Percentiles rank a stretch among this genome's conserved stretches.
Conservation (phyloP, 2,113 vertebrate species). For the Notechis scutatus region DNA sequence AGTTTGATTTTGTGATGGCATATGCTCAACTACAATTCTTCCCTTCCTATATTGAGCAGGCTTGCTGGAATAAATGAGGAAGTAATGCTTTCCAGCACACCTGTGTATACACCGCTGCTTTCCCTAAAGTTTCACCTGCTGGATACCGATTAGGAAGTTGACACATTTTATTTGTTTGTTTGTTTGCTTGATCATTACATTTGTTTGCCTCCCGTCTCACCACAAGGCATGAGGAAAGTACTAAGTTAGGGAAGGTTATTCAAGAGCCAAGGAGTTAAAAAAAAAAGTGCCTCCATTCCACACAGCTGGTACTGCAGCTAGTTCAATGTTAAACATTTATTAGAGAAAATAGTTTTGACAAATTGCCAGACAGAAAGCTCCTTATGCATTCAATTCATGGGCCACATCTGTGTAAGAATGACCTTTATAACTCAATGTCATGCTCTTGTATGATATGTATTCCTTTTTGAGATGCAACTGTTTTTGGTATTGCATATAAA, state of each 20-base stretch:
- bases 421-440: conserved; percentile 14
- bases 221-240: neutral
- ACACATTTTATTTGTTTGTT: neutral
- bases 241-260: neutral
- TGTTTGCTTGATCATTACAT: neutral
- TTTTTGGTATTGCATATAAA: neutral
- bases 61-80: neutral
- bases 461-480: conserved; percentile 6
- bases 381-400: neutral
- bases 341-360: neutral
- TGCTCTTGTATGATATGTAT: neutral
- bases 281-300: neutral
- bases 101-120: neutral
- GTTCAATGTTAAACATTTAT: neutral
- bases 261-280: neutral
- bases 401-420: conserved; percentile 8
- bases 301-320: neutral
- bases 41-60: neutral
- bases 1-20: neutral
- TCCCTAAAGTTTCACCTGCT: neutral
- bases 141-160: neutral
- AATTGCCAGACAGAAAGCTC: neutral
- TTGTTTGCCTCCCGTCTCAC: neutral
- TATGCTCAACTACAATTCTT: neutral
- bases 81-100: neutral